Base-by-base conservation (phyloP, 2,113 vertebrate genomes). In the Tenrec ecaudatus region DNA sequence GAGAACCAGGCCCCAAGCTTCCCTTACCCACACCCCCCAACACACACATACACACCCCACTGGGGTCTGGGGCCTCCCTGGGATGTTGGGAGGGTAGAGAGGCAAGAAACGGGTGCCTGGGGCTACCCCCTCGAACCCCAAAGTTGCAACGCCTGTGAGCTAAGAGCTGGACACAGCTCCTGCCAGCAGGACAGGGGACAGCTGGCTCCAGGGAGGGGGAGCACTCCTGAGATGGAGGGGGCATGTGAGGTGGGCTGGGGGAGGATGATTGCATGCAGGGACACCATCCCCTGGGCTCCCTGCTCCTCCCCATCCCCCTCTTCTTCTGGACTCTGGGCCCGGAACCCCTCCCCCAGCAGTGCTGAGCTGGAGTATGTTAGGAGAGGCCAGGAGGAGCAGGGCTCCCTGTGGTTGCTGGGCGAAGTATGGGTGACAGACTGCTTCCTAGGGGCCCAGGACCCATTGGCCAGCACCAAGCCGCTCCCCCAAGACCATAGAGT, bases 1-100 rank as follows among this genome's bases (percentile, higher is more conserved):
- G 96, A 97, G 95, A 97, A 96, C 95, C 97, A 97, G 97, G 95
- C 96, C 89, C 71, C 60, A 38, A 66, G 91, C 79, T 94, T 60
- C 77, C 92, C 83, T 87, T 92, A 93, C 96, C 91, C 89, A 3
- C 40, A 7, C 71, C 60, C 33, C 82, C 86, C 60, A 27, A 78
- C 7, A 16, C 92, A 53, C 47, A 53, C 43, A 10, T 10, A 47
- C 43, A 47, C 43, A 47, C n/a, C n/a, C 47, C 47, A 71, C 89
- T 25, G 4, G 79, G 86, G 69, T 82, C 86, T 93, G 95, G 84
- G 91, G 92, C 95, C 89, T 96, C 81, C 83, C 68, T 87, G 31
- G 68, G 43, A 81, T 85, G 81, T 84, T 64, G 57, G 57, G 76
- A 86, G 38, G 12, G 17, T 40, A 60, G 77, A 85, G 38, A 82